A percentile compares a stretch with the other conserved stretches of the same genome.
Evolutionary conservation across 2,888 invertebrate genomes (phyloP).

Genomic region (Rhamphomyia laevipes): DNA sequence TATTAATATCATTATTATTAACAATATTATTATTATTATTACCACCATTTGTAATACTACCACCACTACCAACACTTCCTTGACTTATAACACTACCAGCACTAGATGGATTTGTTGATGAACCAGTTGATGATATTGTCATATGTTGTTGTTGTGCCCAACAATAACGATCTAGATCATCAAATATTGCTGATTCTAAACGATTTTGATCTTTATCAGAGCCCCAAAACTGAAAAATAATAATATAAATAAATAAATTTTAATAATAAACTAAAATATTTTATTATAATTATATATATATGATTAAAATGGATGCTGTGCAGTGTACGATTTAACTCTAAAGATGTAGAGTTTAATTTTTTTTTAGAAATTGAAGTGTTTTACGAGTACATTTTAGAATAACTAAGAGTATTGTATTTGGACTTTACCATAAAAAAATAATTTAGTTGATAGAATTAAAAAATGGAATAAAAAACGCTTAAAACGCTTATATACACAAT

Average conservation of each 20-base stretch:
- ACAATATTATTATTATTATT: background rate
- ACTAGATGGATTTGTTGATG: slow-evolving; percentile 38
- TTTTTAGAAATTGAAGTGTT: no score
- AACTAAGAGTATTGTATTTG: no score
- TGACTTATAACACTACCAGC: slow-evolving; percentile 23
- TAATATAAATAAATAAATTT: background rate
- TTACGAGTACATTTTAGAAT: no score
- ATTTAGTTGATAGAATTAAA: no score
- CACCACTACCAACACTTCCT: slow-evolving; percentile 24
- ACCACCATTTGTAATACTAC: slow-evolving; percentile 11
- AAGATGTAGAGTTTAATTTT: no score
- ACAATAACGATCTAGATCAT: slow-evolving; percentile 75
- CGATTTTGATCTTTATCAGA: slow-evolving; percentile 50
- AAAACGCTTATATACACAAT: no score
- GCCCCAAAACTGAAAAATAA: slow-evolving; percentile 33
- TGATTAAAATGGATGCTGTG: no score
- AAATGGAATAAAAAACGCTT: no score
- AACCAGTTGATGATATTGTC: slow-evolving; percentile 35
- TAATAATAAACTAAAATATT: no score
- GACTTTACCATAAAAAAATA: no score
- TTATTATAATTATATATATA: no score
- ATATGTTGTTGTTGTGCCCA: slow-evolving; percentile 54
- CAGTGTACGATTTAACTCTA: no score
- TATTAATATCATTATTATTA: background rate
- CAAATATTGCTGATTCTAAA: slow-evolving; percentile 62